phyloP scores from a whole-genome alignment of 2,797 vertebrate genomes.

The Pseudochromis fuscus region DNA sequence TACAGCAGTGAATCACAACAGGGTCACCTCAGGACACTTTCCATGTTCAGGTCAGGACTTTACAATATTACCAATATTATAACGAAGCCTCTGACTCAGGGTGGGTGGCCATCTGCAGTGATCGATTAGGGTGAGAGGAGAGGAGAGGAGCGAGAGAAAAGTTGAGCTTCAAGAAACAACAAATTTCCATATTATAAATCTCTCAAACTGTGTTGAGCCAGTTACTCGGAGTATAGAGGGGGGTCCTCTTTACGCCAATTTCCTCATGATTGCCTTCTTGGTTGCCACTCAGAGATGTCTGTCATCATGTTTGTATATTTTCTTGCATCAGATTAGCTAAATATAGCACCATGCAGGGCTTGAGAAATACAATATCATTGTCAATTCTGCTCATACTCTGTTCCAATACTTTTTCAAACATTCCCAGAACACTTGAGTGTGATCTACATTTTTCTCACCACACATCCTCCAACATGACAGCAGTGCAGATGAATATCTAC shows the following conservation, averaged over 20 bases:
- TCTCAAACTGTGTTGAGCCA: too few relatives aligned
- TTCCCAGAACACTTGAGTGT: neutral
- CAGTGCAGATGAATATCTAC: neutral
- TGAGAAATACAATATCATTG: neutral
- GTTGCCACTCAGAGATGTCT: neutral
- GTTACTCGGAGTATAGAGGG: too few relatives aligned
- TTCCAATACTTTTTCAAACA: neutral
- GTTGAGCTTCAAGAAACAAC: too few relatives aligned
- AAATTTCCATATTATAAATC: too few relatives aligned
- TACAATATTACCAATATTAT: too few relatives aligned
- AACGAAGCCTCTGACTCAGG: too few relatives aligned
- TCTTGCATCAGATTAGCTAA: neutral
- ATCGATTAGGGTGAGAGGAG: too few relatives aligned
- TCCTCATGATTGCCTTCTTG: constrained; percentile 8
- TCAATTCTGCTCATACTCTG: neutral
- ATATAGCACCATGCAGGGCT: neutral
- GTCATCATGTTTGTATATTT: neutral
- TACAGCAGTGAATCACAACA: too few relatives aligned
- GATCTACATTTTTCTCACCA: neutral
- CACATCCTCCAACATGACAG: neutral
- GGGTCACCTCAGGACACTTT: too few relatives aligned
- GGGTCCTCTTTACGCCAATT: constrained; percentile 1
- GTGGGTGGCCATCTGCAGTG: too few relatives aligned
- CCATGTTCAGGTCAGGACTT: too few relatives aligned
- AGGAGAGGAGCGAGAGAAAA: too few relatives aligned